A percentile compares a stretch with the other conserved stretches of the same genome.
phyloP scores from a whole-genome alignment of 2,888 invertebrate genomes.

The Lypha dubia region DNA sequence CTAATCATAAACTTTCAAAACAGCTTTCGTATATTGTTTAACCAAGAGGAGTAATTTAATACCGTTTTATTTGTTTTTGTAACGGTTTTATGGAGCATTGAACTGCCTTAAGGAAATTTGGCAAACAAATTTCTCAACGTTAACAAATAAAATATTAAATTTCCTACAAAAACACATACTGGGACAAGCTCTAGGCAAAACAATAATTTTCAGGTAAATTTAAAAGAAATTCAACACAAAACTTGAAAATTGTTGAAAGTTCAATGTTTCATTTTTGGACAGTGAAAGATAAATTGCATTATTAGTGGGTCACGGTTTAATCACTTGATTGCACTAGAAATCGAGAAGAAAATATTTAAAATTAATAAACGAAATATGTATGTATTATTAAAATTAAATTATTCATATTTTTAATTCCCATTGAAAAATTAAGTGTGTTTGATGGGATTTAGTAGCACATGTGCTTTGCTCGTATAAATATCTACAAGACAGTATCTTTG shows the following conservation, averaged over 20 bases:
- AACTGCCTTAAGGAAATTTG: slow-evolving; percentile 38
- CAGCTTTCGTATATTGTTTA: slow-evolving; percentile 1
- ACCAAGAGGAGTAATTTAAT: slow-evolving; percentile 29
- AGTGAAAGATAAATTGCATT: slow-evolving; percentile 25
- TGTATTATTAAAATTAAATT: not conserved
- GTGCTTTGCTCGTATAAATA: slow-evolving; percentile 16
- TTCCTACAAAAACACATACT: slow-evolving; percentile 1
- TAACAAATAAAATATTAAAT: slow-evolving; percentile 44
- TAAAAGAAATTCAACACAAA: not conserved
- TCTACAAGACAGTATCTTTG: slow-evolving; percentile 17
- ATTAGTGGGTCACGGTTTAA: slow-evolving; percentile 32
- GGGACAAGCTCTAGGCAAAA: not conserved
- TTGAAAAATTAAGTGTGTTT: not conserved
- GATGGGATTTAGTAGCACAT: slow-evolving; percentile 9
- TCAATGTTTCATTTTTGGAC: not conserved
- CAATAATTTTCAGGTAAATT: slow-evolving; percentile 7
- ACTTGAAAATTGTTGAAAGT: not conserved
- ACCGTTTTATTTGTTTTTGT: slow-evolving; percentile 19
- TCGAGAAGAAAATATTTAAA: not conserved
- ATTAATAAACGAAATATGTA: not conserved
- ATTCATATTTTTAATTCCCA: slow-evolving; percentile 16
- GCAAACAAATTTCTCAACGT: slow-evolving; percentile 15
- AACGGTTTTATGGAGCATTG: slow-evolving; percentile 53
- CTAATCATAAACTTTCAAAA: slow-evolving; percentile 8
- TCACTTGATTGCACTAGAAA: slow-evolving; percentile 15